Evolutionary conservation across 1,140 invertebrate species (phyloP).

Genomic region (Micrasema longulum): DNA sequence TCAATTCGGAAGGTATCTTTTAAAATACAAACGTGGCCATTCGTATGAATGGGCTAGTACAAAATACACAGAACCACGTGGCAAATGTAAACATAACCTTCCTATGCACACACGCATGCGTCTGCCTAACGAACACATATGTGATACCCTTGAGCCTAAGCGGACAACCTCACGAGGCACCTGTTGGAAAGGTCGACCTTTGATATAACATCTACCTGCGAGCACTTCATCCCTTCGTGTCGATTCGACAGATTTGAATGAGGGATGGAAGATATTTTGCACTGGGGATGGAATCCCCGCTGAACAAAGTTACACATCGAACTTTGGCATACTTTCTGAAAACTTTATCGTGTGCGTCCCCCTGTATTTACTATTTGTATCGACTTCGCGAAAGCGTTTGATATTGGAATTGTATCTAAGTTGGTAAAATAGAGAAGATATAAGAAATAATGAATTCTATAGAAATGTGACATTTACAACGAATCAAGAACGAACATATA

Average conservation of each 20-base stretch:
- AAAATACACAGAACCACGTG: no score
- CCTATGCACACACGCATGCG: slow-evolving; percentile 24
- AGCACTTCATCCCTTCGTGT: neutral
- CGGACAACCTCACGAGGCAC: neutral
- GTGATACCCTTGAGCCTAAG: slow-evolving; percentile 18
- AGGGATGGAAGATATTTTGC: neutral
- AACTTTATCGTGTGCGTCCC: slow-evolving; percentile 2
- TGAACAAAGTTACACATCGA: slow-evolving; percentile 27
- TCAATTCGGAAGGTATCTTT: no score
- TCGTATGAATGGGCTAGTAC: no score
- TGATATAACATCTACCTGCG: neutral
- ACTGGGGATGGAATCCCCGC: slow-evolving; percentile 1
- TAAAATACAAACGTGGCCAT: no score
- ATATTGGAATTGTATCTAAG: no score
- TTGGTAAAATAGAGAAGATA: no score
- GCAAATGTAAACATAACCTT: neutral
- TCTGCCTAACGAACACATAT: slow-evolving; percentile 14
- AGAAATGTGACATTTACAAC: no score
- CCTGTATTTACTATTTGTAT: neutral
- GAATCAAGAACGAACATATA: no score
- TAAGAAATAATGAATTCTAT: no score
- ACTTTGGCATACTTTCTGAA: slow-evolving; percentile 18
- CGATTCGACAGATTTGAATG: neutral
- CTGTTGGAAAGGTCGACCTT: neutral
- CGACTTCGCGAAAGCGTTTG: no score